These are phyloP conservation scores for Drosophila fuyamai DNA, from an alignment of 1,140 invertebrate species.

Conservation along the genomic window DNA sequence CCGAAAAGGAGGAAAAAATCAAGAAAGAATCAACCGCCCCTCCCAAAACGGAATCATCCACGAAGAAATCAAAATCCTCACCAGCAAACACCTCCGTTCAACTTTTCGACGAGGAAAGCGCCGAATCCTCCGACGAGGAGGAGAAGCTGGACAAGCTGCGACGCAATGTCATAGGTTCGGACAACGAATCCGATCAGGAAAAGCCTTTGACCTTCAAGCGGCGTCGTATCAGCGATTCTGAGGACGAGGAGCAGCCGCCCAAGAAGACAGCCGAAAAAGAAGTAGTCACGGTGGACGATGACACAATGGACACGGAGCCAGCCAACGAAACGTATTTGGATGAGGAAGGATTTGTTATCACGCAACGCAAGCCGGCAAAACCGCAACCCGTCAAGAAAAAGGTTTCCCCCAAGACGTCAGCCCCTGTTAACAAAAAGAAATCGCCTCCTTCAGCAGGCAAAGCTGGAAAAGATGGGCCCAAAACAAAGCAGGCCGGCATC, in stretches of 20 bases:
- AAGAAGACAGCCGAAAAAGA: slow-evolving; percentile 51
- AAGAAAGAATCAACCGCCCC: neutral
- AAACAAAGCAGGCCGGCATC: slow-evolving; percentile 75
- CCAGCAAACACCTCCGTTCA: slow-evolving; percentile 66
- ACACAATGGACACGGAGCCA: slow-evolving; percentile 31
- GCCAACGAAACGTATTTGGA: slow-evolving; percentile 77
- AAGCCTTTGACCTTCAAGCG: slow-evolving; percentile 51
- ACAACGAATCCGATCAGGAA: slow-evolving; percentile 56
- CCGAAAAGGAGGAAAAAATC: slow-evolving; percentile 8
- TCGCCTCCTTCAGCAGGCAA: slow-evolving; percentile 55
- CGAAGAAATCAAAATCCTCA: slow-evolving; percentile 31
- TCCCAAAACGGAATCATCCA: slow-evolving; percentile 2
- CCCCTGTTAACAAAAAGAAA: slow-evolving; percentile 43
- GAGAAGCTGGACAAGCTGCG: slow-evolving; percentile 73
- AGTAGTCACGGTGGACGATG: slow-evolving; percentile 26
- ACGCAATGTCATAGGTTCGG: slow-evolving; percentile 62
- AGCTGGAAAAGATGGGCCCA: slow-evolving; percentile 42
- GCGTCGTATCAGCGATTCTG: slow-evolving; percentile 74
- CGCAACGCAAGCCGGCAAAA: slow-evolving; percentile 62
- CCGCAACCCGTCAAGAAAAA: slow-evolving; percentile 33
- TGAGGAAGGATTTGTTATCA: slow-evolving; percentile 81
- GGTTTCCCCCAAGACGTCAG: slow-evolving; percentile 33
- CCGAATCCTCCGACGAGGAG: slow-evolving; percentile 74
- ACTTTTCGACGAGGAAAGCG: slow-evolving; percentile 61
- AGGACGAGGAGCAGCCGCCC: slow-evolving; percentile 71